A percentile compares a stretch with the other conserved stretches of the same genome.
These are phyloP conservation scores for Diarsia rubi DNA, from an alignment of 2,888 invertebrate genomes.

Conservation along the genomic window DNA sequence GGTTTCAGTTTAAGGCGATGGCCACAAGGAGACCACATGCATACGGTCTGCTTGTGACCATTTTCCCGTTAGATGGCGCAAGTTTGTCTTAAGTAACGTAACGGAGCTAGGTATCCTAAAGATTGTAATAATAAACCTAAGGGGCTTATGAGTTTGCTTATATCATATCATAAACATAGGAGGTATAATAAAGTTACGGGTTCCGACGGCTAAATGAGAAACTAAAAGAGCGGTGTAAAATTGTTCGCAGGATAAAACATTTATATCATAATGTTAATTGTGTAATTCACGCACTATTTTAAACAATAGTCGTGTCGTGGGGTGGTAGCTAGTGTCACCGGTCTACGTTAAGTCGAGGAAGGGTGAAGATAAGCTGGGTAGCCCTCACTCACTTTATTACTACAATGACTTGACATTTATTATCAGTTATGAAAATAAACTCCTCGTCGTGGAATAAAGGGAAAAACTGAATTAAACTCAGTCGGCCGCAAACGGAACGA, in stretches of 20 bases:
- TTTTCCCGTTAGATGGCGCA: background rate
- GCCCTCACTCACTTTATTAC: slow-evolving; percentile 83
- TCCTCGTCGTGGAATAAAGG: slow-evolving; percentile 79
- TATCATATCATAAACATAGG: background rate
- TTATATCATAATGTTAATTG: slow-evolving; percentile 56
- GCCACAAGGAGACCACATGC: too few species aligned
- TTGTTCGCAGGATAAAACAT: slow-evolving; percentile 46
- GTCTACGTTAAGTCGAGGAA: slow-evolving; percentile 68
- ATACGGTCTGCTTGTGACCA: too few species aligned
- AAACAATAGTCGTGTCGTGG: slow-evolving; percentile 44
- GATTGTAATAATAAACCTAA: background rate
- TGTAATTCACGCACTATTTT: slow-evolving; percentile 59
- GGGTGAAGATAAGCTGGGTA: slow-evolving; percentile 69
- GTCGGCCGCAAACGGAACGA: slow-evolving; percentile 75
- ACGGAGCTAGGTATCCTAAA: background rate
- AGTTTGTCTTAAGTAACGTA: background rate
- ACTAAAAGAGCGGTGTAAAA: slow-evolving; percentile 10
- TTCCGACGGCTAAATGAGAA: background rate
- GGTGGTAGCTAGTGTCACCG: slow-evolving; percentile 45
- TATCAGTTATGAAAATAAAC: slow-evolving; percentile 88
- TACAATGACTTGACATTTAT: slow-evolving; percentile 88
- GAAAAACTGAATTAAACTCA: slow-evolving; percentile 75
- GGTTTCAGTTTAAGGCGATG: too few species aligned
- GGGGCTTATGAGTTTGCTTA: background rate
- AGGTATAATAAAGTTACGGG: background rate